Base-by-base conservation (phyloP, 1,140 invertebrate species). In the Leptestheria dahalacensis region DNA sequence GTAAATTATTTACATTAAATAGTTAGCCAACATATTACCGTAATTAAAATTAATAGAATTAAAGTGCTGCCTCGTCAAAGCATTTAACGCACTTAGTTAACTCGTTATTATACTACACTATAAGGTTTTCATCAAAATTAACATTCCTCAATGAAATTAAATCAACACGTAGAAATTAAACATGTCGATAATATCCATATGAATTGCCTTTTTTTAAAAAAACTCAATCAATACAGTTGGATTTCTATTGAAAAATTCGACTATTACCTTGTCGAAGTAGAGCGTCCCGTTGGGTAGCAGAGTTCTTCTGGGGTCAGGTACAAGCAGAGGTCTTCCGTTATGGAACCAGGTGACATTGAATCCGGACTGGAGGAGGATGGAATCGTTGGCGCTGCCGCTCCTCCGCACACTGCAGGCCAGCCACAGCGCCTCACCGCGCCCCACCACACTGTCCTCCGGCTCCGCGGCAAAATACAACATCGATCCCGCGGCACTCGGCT, bases 231-330 rank as follows among this genome's bases (percentile, higher is more conserved):
- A n/a, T n/a, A n/a, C n/a, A n/a, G n/a, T n/a, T n/a, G n/a, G n/a
- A n/a, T n/a, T n/a, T n/a, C n/a, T 41, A 20, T 48, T 2, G 12
- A 56, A 52, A 24, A n/a, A n/a, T n/a, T n/a, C n/a, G 21, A 23
- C 54, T 18, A 56, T 28, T 28, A 71, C 65, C 61, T 65, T 67
- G 46, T 66, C 64, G 41, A 70, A 67, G 60, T 65, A 70, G 11
- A 72, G 65, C n/a, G 71, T 70, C 29, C 70, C 70, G 64, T 72
- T 72, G 57, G 61, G 25, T n/a, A 71, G 64, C 6, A 71, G 49
- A 29, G 64, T 55, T 12, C 67, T 61, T 51, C 67, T 60, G 10
- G 59, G 54, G 18, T 68, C 66, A 23, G 26, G 48, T 20, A 60
- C 28, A 46, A 59, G 48, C 26, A 67, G 57, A 18, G 55, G 60